phyloP scores from a whole-genome alignment of 92 coral and sea anemone species.

The Metridium senile region DNA sequence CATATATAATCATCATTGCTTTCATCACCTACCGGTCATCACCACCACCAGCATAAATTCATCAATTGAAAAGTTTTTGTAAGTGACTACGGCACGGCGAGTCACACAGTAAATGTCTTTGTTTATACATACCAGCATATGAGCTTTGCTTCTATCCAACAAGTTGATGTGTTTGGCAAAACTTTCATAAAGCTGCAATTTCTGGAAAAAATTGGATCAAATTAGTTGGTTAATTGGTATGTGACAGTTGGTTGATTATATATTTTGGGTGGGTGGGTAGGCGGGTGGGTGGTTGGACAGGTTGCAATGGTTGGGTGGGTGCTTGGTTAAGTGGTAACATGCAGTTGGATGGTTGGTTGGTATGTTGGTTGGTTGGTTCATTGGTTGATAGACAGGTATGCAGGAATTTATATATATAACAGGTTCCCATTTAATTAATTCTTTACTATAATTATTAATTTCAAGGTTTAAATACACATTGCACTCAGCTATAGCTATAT shows the following conservation, averaged over 20 bases:
- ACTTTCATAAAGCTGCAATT: conserved; percentile 61
- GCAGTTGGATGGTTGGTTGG: too few species aligned
- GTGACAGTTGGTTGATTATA: not conserved
- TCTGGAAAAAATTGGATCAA: conserved; percentile 41
- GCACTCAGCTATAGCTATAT: too few species aligned
- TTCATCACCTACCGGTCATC: not conserved
- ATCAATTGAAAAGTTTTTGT: too few species aligned
- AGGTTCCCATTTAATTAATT: too few species aligned
- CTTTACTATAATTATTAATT: too few species aligned
- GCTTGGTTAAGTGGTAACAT: too few species aligned
- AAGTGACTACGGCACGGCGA: not conserved
- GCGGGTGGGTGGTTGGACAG: not conserved
- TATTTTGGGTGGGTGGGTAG: conserved; percentile 8
- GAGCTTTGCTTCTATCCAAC: conserved; percentile 59
- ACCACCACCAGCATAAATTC: not conserved
- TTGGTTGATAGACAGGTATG: too few species aligned
- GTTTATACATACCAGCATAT: conserved; percentile 70
- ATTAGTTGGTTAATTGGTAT: not conserved
- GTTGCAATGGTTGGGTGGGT: not conserved
- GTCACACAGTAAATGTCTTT: not conserved
- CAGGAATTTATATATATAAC: too few species aligned
- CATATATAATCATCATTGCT: not conserved
- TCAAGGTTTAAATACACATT: too few species aligned
- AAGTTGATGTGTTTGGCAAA: conserved; percentile 64
- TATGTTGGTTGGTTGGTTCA: too few species aligned